Conservation (phyloP, 2,888 invertebrate species). For the Orthosia gothica region DNA sequence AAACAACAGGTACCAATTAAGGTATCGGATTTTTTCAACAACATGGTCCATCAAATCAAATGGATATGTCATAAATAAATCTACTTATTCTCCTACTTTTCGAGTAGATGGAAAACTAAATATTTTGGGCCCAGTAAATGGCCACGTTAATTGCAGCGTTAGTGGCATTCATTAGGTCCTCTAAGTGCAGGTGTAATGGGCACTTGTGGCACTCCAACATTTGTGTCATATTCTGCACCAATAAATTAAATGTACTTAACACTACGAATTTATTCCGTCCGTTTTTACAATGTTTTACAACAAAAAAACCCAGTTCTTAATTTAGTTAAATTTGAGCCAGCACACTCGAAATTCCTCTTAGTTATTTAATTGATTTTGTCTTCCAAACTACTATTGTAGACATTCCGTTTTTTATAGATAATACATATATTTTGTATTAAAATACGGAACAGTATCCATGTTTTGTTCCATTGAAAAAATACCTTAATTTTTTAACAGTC, state of each 20-base stretch:
- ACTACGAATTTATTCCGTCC: slow-evolving; percentile 89
- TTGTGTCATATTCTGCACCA: too few species aligned
- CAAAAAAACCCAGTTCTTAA: slow-evolving; percentile 65
- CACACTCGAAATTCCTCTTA: slow-evolving; percentile 72
- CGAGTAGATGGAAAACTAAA: too few species aligned
- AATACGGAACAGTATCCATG: slow-evolving; percentile 77
- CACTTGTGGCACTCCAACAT: too few species aligned
- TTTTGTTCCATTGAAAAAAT: slow-evolving; percentile 84
- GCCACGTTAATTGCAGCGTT: too few species aligned
- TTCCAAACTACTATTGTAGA: slow-evolving; percentile 85
- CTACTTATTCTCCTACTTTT: slow-evolving; percentile 72
- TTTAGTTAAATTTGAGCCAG: slow-evolving; percentile 67
- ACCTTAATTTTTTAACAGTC: slow-evolving; percentile 91
- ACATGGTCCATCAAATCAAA: slow-evolving; percentile 67
- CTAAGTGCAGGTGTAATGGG: too few species aligned
- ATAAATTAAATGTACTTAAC: slow-evolving; percentile 77
- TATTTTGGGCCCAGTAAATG: too few species aligned
- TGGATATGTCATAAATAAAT: slow-evolving; percentile 73
- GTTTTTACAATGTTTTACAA: slow-evolving; percentile 61
- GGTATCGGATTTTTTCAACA: slow-evolving; percentile 71
- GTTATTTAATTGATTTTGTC: slow-evolving; percentile 80
- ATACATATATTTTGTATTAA: slow-evolving; percentile 73
- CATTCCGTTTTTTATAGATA: slow-evolving; percentile 74
- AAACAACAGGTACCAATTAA: slow-evolving; percentile 68
- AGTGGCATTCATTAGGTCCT: too few species aligned